A percentile compares a stretch with the other conserved stretches of the same genome.
These are phyloP conservation scores for Rhorus exstirpatorius DNA, from an alignment of 2,888 invertebrate genomes.

Conservation along the genomic window DNA sequence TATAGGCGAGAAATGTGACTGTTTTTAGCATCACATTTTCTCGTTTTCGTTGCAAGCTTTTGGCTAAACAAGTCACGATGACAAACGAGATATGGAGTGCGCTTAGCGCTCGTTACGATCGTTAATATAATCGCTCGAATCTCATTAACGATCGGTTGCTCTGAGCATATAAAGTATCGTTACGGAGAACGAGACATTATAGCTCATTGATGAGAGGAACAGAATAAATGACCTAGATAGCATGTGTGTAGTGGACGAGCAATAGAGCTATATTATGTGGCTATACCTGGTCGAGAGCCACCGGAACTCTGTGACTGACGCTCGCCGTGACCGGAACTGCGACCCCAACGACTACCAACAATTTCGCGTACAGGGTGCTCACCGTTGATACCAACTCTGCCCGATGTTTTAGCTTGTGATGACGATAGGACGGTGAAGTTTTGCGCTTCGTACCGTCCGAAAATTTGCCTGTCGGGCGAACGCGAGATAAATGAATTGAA, in stretches of 20 bases:
- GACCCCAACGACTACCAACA: conserved; percentile 91
- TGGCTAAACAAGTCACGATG: conserved; percentile 34
- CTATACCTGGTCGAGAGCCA: conserved; percentile 90
- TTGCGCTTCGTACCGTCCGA: conserved; percentile 40
- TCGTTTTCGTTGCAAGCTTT: conserved; percentile 1
- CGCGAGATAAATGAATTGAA: no score
- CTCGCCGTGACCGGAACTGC: conserved; percentile 96
- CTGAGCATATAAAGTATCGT: conserved; percentile 68
- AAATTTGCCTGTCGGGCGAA: conserved; percentile 42
- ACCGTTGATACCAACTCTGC: conserved; percentile 81
- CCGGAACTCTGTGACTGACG: conserved; percentile 92
- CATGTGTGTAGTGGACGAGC: conserved; percentile 46
- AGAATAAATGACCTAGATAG: conserved; percentile 38
- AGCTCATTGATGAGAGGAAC: conserved; percentile 4
- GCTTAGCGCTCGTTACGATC: conserved; percentile 50
- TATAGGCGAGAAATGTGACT: no score
- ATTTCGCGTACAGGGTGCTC: conserved; percentile 92
- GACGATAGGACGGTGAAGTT: conserved; percentile 56
- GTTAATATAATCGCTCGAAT: conserved; percentile 64
- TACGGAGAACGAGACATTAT: conserved; percentile 30
- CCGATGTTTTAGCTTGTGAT: conserved; percentile 74
- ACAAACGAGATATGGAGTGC: conserved; percentile 51
- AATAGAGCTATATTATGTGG: conserved; percentile 58
- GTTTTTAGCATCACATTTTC: no score
- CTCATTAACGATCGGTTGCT: conserved; percentile 59